Evolutionary conservation across 2,888 invertebrate genomes (phyloP).

Genomic region (Cryptocheilus praepositus): DNA sequence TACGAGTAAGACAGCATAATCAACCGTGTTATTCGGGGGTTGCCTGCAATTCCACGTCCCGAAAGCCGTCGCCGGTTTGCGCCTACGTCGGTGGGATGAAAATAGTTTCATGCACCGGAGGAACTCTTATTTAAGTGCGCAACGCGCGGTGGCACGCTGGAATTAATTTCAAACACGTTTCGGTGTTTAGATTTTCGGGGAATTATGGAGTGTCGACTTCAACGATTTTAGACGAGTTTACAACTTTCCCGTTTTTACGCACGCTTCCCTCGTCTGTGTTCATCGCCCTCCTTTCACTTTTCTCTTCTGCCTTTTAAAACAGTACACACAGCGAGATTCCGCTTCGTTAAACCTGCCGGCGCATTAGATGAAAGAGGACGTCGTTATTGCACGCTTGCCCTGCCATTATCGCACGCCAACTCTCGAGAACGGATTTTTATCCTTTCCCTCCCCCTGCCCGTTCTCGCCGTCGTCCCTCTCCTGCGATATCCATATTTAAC

Average conservation of each 20-base stretch:
- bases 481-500: constrained; percentile 28
- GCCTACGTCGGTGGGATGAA: too few species aligned
- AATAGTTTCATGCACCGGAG: too few species aligned
- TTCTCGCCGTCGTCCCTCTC: constrained; percentile 3
- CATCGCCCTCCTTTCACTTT: not conserved
- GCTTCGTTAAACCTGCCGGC: constrained; percentile 24
- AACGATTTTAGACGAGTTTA: too few species aligned
- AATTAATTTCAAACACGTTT: too few species aligned
- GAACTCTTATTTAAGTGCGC: too few species aligned
- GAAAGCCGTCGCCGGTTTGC: too few species aligned
- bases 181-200: too few species aligned
- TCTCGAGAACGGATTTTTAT: constrained; percentile 24
- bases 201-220: too few species aligned
- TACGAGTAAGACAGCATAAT: too few species aligned
- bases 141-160: not conserved
- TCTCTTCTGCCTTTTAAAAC: not conserved
- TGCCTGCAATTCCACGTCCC: too few species aligned
- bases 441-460: not conserved
- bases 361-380: constrained; percentile 17
- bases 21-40: too few species aligned
- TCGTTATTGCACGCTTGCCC: constrained; percentile 19
- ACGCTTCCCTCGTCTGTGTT: not conserved
- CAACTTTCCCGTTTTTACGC: too few species aligned
- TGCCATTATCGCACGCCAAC: constrained; percentile 21
- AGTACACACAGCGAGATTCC: constrained; percentile 16